Base-by-base conservation (phyloP, 2,888 invertebrate genomes). In the Drosophila infuscata region DNA sequence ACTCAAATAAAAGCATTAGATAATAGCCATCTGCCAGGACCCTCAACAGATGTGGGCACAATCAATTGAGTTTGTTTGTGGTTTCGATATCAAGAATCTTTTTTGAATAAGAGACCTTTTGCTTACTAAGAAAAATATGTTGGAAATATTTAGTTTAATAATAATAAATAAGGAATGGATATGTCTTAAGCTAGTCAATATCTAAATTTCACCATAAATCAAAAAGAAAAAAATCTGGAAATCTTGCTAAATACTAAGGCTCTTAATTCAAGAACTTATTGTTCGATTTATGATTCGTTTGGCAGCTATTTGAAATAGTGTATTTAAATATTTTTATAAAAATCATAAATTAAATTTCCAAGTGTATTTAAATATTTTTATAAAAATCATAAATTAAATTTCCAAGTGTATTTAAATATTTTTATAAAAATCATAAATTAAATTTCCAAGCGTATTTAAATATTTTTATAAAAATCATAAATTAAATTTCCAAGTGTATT, bases 21-120 rank as follows among this genome's bases (percentile, higher is more conserved):
- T 68, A 73, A 77, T 48, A 53, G 35, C 53, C 72, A 76, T 53
- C 76, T 76, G 79, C 32, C 43, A 29, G 35, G 38, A 56, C 35
- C 53, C 43, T 48, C 43, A 61, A 46, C 35, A 59, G 33, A 80
- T 82, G 83, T 81, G 80, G 66, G 67, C 56, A 52, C 59, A 69
- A 80, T 70, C 78, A 65, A 83, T 69, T 70, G 64, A 20, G 52
- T 38, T 30, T 53, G 25, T 20, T 52, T 65, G 52, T 32, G 65
- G 72, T 75, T 69, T 60, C 41, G 1, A 63, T 67, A 64, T 76
- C 72, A 63, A 71, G 59, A 38, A 38, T n/a, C 12, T 49, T 49
- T n/a, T 41, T 65, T 25, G 3, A 35, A 38, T 43, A 25, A 32
- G 46, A 43, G 43, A 32, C n/a, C 25, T 51, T 30, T 56, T 30